Evolutionary conservation across 2,888 invertebrate genomes (phyloP), one percentile per base, ranked within the genome.

Genomic region (Tillus elongatus): DNA sequence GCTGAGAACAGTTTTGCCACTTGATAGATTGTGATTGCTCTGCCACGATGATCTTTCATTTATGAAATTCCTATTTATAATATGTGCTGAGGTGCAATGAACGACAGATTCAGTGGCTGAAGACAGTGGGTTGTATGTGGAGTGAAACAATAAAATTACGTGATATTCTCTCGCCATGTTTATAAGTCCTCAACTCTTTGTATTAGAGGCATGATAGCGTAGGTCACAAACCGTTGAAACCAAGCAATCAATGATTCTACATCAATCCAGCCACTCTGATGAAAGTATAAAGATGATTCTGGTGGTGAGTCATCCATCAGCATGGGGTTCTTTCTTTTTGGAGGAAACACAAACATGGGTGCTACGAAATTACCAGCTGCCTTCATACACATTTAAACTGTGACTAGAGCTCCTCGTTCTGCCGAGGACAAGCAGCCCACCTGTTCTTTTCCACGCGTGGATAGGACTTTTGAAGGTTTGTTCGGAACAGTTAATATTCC

Each of bases 191-290:
- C 4, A 19, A 19, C 8, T 19, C 8, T 19, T 19, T 4, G 19
- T 4, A 8, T 19, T 4, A 8, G 19, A 19, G n/a, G n/a, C n/a
- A n/a, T n/a, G n/a, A n/a, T n/a, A n/a, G n/a, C n/a, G n/a, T 39
- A 45, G 27, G 30, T 35, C 38, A 61, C 39, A 46, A 68, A 68
- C 49, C 66, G 58, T 30, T 56, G 44, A 41, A 64, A 59, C 58
- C 58, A 61, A 28, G 50, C 14, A 3, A 44, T 33, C 48, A 61
- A 60, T 27, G 57, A 46, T 3, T 60, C 54, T 40, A 33, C 35
- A 32, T 36, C 47, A 31, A 36, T 38, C 13, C 41, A 38, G 15
- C 53, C 58, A 40, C n/a, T n/a, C n/a, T n/a, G n/a, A n/a, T n/a
- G n/a, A n/a, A n/a, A n/a, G n/a, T n/a, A n/a, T n/a, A n/a, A n/a